Base-by-base conservation (phyloP, 2,113 vertebrate species). In the Pristiophorus japonicus region DNA sequence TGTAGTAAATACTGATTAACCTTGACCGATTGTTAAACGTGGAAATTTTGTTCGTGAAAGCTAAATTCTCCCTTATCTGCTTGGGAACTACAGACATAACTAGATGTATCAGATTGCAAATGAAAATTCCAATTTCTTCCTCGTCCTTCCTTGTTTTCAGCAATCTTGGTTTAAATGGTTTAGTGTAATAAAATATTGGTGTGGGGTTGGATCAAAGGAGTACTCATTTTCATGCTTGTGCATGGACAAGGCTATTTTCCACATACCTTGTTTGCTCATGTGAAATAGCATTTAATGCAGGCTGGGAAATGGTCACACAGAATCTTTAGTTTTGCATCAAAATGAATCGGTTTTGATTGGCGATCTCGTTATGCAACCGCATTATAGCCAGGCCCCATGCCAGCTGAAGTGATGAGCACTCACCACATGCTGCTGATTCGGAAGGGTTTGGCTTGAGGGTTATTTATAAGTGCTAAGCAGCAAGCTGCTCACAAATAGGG, bases 301-400 rank as follows among this genome's bases (percentile, higher is more conserved):
- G 88, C 2, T 38, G 34, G 4, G 34, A 63, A 92, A 63, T 92
- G 88, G 59, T 63, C 59, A 92, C 30, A 63, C 59, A 22, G 88
- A 34, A 62, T 91, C 34, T 92, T 81, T 20, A 20, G n/a, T 7
- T 92, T 63, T 92, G n/a, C 30, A 92, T 81, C 62, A 92, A 42
- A 63, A 88, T 34, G 47, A 30, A 55, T 88, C 38, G 18, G 16
- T 42, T 81, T 92, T 38, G 63, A 20, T 65, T 63, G 55, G 34
- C 59, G 18, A 18, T 63, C 62, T 7, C 59, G 22, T 63, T 63
- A 18, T 38, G 88, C 55, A 38, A 6, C 59, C n/a, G 3, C 59
- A 90, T 92, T 63, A 59, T 92, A 92, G 34, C 34, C 88, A 63
- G 59, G 62, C 34, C 59, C 88, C 59, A 20, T 92, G 88, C 88